Evolutionary conservation across 2,888 invertebrate species (phyloP).

Genomic region (Drosophila helvetica): DNA sequence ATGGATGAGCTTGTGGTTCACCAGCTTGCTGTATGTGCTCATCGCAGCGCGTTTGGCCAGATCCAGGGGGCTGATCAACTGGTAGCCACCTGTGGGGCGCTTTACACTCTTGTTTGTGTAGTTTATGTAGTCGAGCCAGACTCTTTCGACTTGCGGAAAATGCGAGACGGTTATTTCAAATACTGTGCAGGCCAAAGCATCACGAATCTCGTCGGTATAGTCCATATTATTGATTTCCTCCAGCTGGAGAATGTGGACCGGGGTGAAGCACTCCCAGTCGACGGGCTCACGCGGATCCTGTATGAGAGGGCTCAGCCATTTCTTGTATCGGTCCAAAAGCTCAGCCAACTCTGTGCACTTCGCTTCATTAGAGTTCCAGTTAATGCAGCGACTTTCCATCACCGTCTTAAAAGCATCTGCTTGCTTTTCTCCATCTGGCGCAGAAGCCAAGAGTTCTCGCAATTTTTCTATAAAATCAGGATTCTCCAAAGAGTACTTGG

Average conservation of each 20-base stretch:
- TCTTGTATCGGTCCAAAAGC: neutral
- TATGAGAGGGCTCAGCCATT: neutral
- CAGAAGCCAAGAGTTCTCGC: neutral
- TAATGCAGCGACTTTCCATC: neutral
- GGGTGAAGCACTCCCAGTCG: neutral
- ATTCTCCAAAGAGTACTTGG: slow-evolving; percentile 58
- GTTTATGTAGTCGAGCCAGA: slow-evolving; percentile 56
- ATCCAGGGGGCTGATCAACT: slow-evolving; percentile 28
- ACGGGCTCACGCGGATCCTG: neutral
- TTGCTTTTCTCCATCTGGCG: neutral
- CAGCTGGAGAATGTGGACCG: neutral
- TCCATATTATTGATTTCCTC: neutral
- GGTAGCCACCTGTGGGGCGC: slow-evolving; percentile 32
- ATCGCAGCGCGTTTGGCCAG: slow-evolving; percentile 30
- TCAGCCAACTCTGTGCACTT: neutral
- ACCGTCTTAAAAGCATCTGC: neutral
- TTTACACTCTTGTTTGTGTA: slow-evolving; percentile 21
- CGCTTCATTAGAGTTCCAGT: neutral
- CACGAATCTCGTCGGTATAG: slow-evolving; percentile 3
- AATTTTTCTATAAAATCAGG: slow-evolving; percentile 31
- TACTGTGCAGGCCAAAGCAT: slow-evolving; percentile 43
- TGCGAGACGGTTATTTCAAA: slow-evolving; percentile 52
- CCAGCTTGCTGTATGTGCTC: neutral
- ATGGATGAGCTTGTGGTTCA: slow-evolving; percentile 52
- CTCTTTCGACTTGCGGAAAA: slow-evolving; percentile 27